Conservation (phyloP, 2,888 invertebrate species). For the Entomobrya proxima region DNA sequence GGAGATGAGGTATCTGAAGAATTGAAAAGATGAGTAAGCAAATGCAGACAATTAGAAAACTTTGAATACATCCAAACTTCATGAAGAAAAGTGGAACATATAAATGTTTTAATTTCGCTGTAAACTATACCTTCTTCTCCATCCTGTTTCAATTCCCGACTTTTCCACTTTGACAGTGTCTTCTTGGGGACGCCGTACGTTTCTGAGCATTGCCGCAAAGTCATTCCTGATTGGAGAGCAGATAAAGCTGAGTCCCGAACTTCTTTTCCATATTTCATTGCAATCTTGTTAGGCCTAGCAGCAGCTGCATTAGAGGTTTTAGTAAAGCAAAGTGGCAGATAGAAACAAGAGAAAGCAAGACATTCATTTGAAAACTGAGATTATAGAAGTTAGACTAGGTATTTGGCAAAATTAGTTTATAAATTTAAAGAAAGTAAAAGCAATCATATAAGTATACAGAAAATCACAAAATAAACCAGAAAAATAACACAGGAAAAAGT, state of each 20-base stretch:
- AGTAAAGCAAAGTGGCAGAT: slow-evolving; percentile 28
- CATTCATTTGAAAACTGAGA: no score
- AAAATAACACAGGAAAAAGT: background rate
- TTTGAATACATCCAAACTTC: background rate
- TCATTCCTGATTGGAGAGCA: slow-evolving; percentile 73
- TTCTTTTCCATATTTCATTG: slow-evolving; percentile 71
- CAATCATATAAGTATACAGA: background rate
- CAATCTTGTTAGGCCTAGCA: slow-evolving; percentile 59
- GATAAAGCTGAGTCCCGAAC: slow-evolving; percentile 72
- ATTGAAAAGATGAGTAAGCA: background rate
- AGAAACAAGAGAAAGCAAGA: slow-evolving; percentile 19
- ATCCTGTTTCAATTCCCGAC: slow-evolving; percentile 63
- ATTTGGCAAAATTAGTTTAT: no score
- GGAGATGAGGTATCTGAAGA: slow-evolving; percentile 39
- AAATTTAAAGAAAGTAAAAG: background rate
- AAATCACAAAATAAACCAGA: background rate
- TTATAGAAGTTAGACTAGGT: no score
- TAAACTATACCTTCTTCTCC: slow-evolving; percentile 60
- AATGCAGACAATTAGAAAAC: background rate
- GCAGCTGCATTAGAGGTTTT: slow-evolving; percentile 51
- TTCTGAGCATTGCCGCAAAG: slow-evolving; percentile 73
- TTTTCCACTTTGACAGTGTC: slow-evolving; percentile 75
- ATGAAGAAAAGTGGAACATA: background rate
- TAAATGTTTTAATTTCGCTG: no score
- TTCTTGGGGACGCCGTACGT: slow-evolving; percentile 74